Conservation (phyloP, 2,888 invertebrate genomes). For the Acleris sparsana region DNA sequence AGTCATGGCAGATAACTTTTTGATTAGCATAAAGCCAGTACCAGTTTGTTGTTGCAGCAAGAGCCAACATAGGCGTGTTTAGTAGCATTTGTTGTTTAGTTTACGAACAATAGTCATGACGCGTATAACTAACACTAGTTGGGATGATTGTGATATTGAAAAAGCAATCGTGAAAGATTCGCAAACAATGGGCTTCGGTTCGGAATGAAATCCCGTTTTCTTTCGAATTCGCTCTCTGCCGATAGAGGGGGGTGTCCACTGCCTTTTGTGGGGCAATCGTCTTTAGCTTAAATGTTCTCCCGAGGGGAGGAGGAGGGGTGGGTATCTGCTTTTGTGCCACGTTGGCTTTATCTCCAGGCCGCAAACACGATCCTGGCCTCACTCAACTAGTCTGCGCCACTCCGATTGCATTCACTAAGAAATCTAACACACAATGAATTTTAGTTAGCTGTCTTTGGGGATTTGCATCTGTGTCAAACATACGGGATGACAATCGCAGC, state of each 20-base stretch:
- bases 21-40: neutral
- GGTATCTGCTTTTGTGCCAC: conserved; percentile 66
- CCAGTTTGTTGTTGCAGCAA: conserved; percentile 10
- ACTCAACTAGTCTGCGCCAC: conserved; percentile 49
- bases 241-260: conserved; percentile 51
- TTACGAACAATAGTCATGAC: conserved; percentile 41
- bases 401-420: conserved; percentile 64
- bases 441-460: too few relatives aligned
- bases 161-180: conserved; percentile 70
- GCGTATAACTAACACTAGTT: conserved; percentile 48
- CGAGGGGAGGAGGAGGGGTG: conserved; percentile 42
- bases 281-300: conserved; percentile 68
- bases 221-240: conserved; percentile 65
- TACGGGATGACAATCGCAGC: too few relatives aligned
- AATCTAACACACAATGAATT: conserved; percentile 22
- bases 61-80: conserved; percentile 24
- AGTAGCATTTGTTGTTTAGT: conserved; percentile 30
- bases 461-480: too few relatives aligned
- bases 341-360: conserved; percentile 64
- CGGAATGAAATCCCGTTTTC: conserved; percentile 74
- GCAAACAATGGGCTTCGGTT: conserved; percentile 68
- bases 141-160: conserved; percentile 62
- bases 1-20: neutral
- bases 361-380: conserved; percentile 54
- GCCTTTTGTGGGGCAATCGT: conserved; percentile 76